A percentile compares a stretch with the other conserved stretches of the same genome.
These are phyloP conservation scores for Neopelma chrysocephalum DNA, from an alignment of 2,797 vertebrate genomes.

Conservation along the genomic window DNA sequence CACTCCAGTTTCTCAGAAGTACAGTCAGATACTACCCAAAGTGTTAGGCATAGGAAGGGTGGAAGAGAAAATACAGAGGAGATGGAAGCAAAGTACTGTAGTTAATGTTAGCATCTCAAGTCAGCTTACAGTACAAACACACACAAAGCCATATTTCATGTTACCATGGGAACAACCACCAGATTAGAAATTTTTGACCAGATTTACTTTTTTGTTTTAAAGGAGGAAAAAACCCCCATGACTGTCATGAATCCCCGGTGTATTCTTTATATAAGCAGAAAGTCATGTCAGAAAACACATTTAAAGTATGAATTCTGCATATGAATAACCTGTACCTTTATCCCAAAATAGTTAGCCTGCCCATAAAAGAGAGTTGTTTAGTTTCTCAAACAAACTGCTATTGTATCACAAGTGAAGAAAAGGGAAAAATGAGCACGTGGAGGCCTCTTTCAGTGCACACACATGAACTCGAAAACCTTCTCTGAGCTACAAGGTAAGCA, in stretches of 20 bases:
- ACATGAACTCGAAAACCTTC: background rate
- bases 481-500: fast-evolving
- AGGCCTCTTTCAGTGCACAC: background rate
- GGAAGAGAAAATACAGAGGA: background rate
- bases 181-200: conserved; percentile 14
- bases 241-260: background rate
- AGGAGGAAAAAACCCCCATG: background rate
- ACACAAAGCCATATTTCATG: background rate
- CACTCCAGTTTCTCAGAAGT: background rate
- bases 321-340: background rate
- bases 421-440: background rate
- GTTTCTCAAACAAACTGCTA: background rate
- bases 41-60: background rate
- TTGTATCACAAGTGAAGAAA: background rate
- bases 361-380: background rate
- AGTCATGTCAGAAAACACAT: background rate
- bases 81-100: background rate
- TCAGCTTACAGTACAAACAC: background rate
- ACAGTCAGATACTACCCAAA: background rate
- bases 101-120: background rate
- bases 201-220: background rate
- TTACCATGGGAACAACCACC: background rate
- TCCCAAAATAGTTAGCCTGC: background rate
- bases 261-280: background rate
- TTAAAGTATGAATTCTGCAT: background rate